Base-by-base conservation (phyloP, 2,113 vertebrate species). In the Archocentrus centrarchus region DNA sequence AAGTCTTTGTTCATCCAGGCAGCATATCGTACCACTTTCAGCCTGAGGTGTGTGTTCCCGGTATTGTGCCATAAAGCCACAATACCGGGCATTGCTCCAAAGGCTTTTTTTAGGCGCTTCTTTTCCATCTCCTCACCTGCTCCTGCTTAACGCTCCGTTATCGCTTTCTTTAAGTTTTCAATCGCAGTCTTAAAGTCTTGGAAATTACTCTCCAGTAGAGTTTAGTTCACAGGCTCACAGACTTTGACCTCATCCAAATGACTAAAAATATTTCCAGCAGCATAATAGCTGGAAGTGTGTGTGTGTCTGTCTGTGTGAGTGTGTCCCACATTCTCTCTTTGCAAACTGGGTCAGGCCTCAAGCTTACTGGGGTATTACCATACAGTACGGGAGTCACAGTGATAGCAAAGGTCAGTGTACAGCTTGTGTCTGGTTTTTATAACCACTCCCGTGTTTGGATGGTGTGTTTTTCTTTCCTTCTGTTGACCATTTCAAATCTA, bases 341-440 rank as follows among this genome's bases (percentile, higher is more conserved):
- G 83, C 84, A 89, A 94, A 94, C 86, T 93, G 88, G 94, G 93
- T 94, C 93, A 94, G 81, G 82, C 86, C 85, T 90, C 80, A 10
- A 91, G 88, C 91, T 90, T 77, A 91, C 89, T 84, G 79, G 85
- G 85, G 86, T 89, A 81, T 88, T 89, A 87, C 76, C 73, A 62
- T 91, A 75, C 89, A 85, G 83, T 75, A 30, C 9, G 30, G 77
- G 78, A 93, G 84, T 80, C 73, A 57, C 82, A 61, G 73, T 84
- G 91, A 91, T 77, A 82, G 80, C 88, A 90, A 89, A 91, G 93
- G 91, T 92, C 92, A 85, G 60, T 30, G n/a, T 91, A 89, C 77
- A 87, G 88, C 91, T 73, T 76, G 62, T 87, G 84, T 88, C 78
- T 91, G 75, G 50, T 70, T 89, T 87, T 85, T 76, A 75, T 62